phyloP scores from a whole-genome alignment of 2,797 vertebrate genomes.

The Centropyge bicolor region DNA sequence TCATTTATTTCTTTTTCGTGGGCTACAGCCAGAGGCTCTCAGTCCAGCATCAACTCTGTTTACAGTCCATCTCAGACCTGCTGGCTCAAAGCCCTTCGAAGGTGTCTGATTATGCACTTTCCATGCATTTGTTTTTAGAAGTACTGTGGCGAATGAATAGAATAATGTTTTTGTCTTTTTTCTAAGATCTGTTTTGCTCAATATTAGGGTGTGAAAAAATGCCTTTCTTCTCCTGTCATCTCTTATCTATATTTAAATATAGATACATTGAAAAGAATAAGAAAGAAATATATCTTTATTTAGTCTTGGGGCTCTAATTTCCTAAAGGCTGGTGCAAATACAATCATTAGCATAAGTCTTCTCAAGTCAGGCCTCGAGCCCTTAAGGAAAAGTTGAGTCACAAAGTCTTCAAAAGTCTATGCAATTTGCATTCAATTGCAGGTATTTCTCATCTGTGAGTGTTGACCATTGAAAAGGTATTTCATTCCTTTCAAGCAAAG shows the following conservation, averaged over 20 bases:
- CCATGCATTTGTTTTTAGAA: conserved; percentile 5
- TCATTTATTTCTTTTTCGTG: conserved; percentile 55
- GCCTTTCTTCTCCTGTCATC: neutral
- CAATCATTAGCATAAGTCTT: neutral
- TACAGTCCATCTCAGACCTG: conserved; percentile 16
- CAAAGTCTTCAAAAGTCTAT: neutral
- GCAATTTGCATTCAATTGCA: neutral
- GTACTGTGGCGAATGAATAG: neutral
- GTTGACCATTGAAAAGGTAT: neutral
- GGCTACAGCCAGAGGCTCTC: conserved; percentile 30
- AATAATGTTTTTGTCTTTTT: neutral
- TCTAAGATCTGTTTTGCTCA: neutral
- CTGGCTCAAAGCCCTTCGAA: conserved; percentile 30
- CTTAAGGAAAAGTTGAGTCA: neutral
- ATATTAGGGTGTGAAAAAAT: neutral
- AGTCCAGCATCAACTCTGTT: conserved; percentile 31
- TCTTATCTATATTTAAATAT: neutral
- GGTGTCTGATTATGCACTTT: conserved; percentile 39
- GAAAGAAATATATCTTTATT: neutral
- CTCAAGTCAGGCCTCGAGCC: neutral
- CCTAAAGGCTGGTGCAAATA: neutral
- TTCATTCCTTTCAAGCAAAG: too few species aligned
- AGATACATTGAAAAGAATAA: neutral
- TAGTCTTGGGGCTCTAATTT: neutral
- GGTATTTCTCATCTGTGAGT: neutral